Base-by-base conservation (phyloP, 2,888 invertebrate species). In the Drosophila longiperda region DNA sequence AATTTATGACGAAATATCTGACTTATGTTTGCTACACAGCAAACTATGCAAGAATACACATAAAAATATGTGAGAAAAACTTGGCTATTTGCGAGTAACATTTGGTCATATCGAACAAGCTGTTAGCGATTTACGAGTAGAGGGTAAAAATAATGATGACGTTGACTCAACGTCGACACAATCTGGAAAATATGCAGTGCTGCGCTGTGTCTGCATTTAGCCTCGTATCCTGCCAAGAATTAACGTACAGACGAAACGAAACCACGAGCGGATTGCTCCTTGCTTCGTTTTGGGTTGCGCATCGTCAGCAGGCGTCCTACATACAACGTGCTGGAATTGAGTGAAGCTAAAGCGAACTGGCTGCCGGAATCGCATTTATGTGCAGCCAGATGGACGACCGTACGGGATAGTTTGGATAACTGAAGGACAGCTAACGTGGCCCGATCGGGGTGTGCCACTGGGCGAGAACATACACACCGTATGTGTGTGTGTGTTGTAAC, bases 281-380 rank as follows among this genome's bases (percentile, higher is more conserved):
- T 65, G 52, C 66, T 59, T 63, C 55, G 55, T 33, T 54, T 29
- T 34, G 50, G 26, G 23, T 23, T 52, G 50, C 49, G 42, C 64
- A 55, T 54, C 52, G 57, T 62, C 70, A 45, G 40, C 38, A n/a
- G 34, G 48, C 66, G 48, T 61, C 71, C 66, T 61, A 60, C 62
- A 29, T 55, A 54, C 66, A 64, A 12, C 60, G 64, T 57, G 54
- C 79, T 67, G 75, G 72, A 72, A 87, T 72, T 80, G 88, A 85
- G 75, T 83, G 86, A 87, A 75, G 68, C 71, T 72, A 63, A 78
- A 67, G 66, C 66, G 70, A 75, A 67, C 57, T 59, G 72, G 58
- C 72, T 85, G 88, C 75, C 78, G 66, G 87, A 84, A 72, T 85
- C 87, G 82, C 89, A 78, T 87, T 87, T 78, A 87, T 87, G 79